Conservation (phyloP, 2,113 vertebrate species). For the Daubentonia madagascariensis region DNA sequence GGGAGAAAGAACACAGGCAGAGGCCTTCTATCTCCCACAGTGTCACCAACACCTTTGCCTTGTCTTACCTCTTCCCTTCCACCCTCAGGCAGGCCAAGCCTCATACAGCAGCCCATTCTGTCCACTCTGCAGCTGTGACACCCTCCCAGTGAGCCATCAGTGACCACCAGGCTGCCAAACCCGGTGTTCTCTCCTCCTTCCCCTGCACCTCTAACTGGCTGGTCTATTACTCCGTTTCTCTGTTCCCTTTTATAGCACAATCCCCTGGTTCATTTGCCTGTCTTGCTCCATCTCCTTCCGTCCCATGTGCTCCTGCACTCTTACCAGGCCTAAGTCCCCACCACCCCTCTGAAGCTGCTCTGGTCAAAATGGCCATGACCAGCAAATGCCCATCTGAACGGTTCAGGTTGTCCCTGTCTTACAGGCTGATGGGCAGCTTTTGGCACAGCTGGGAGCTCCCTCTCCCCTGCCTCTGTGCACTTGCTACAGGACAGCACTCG, state of each 20-base stretch:
- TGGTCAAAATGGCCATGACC: not conserved
- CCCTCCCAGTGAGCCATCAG: not conserved
- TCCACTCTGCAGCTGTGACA: not conserved
- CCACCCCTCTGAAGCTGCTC: not conserved
- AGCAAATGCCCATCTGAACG: not conserved
- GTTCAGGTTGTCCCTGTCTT: not conserved
- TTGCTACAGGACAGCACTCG: accelerated
- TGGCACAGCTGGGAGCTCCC: not conserved
- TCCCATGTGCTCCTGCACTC: not conserved
- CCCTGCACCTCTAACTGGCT: too few species aligned
- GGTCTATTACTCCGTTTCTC: not conserved
- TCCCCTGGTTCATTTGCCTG: not conserved
- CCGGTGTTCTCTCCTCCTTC: not conserved
- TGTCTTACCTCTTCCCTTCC: not conserved
- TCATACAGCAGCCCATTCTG: accelerated
- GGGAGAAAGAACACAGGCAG: not conserved
- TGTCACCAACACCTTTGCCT: too few species aligned
- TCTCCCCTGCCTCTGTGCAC: not conserved
- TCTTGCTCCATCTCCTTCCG: not conserved
- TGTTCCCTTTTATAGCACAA: not conserved
- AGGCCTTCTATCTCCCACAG: not conserved
- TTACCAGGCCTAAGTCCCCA: not conserved
- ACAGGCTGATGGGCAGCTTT: not conserved
- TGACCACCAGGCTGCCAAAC: not conserved
- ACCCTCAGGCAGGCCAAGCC: not conserved